A percentile compares a stretch with the other conserved stretches of the same genome.
phyloP scores from a whole-genome alignment of 2,888 invertebrate genomes.

The Dichetophora obliterata region DNA sequence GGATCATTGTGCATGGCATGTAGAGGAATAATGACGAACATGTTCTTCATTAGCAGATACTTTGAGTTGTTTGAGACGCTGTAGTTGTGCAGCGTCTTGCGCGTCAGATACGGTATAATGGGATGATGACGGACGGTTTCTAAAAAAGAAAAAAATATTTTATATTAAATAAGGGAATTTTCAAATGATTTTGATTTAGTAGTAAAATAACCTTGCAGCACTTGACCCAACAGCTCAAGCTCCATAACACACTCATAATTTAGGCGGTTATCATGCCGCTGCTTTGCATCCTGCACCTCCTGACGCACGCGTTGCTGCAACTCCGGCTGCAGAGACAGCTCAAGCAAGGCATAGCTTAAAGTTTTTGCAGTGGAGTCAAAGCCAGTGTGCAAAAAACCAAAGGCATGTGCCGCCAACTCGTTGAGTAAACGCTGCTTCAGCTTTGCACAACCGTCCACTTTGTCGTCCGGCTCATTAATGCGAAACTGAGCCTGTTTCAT shows the following conservation, averaged over 20 bases:
- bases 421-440: slow-evolving; percentile 58
- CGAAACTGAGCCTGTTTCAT: slow-evolving; percentile 66
- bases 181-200: background rate
- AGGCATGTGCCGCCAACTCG: slow-evolving; percentile 65
- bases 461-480: slow-evolving; percentile 58
- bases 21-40: slow-evolving; percentile 71
- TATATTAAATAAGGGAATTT: background rate
- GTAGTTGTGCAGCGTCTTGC: slow-evolving; percentile 69
- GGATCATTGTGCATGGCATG: slow-evolving; percentile 75
- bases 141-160: slow-evolving; percentile 49
- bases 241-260: slow-evolving; percentile 62
- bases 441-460: slow-evolving; percentile 58
- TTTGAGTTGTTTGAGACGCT: slow-evolving; percentile 68
- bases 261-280: slow-evolving; percentile 56
- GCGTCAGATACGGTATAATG: slow-evolving; percentile 67
- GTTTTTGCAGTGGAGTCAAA: slow-evolving; percentile 78
- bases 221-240: slow-evolving; percentile 61
- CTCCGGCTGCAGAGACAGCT: slow-evolving; percentile 60
- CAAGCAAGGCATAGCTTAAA: slow-evolving; percentile 71
- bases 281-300: slow-evolving; percentile 58
- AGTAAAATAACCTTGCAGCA: slow-evolving; percentile 57
- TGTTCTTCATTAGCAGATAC: slow-evolving; percentile 56
- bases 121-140: slow-evolving; percentile 75
- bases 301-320: slow-evolving; percentile 57
- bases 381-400: slow-evolving; percentile 71